phyloP scores from a whole-genome alignment of 2,797 vertebrate species.

The Myioborus miniatus region DNA sequence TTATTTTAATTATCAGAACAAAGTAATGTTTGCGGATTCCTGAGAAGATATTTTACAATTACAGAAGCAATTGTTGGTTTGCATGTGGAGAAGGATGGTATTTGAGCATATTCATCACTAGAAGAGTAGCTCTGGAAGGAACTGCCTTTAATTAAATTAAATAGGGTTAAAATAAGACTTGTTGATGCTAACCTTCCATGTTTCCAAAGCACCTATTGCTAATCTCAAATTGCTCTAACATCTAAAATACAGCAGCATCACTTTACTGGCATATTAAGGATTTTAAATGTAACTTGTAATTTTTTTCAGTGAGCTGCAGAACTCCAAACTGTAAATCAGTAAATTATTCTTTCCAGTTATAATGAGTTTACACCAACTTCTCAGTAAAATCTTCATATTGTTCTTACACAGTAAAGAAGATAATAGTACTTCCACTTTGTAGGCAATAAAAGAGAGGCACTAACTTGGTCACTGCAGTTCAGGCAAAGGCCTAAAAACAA shows the following conservation, averaged over 20 bases:
- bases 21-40: background rate
- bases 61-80: background rate
- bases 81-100: background rate
- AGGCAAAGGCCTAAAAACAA: background rate
- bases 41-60: background rate
- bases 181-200: background rate
- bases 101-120: background rate
- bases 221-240: background rate
- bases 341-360: background rate
- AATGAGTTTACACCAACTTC: background rate
- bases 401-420: background rate
- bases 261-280: background rate
- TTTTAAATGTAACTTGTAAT: background rate
- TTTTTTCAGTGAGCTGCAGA: background rate
- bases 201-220: background rate
- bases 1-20: background rate
- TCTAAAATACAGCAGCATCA: background rate
- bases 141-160: background rate
- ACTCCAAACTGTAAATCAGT: background rate
- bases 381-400: background rate
- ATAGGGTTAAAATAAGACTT: background rate
- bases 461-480: background rate
- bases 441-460: background rate
- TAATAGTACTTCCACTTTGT: background rate
- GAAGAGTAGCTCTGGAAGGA: background rate